These are phyloP conservation scores for Rugalucina vietnamica DNA, from an alignment of 2,888 invertebrate species.

Conservation along the genomic window DNA sequence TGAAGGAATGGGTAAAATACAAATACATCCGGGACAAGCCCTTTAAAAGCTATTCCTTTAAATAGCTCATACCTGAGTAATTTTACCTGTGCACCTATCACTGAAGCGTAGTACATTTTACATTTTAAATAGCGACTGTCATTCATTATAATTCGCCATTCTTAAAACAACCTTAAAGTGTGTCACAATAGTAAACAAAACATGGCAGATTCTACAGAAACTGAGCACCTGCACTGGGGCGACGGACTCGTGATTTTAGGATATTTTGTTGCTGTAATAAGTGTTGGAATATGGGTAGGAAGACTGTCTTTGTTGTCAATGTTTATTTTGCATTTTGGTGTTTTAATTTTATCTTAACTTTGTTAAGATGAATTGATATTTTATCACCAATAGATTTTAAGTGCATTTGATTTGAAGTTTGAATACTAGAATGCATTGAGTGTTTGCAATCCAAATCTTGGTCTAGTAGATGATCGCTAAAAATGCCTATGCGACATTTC, in stretches of 20 bases:
- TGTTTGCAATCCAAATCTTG: too few species aligned
- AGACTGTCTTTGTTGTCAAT: too few species aligned
- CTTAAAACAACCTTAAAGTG: background rate
- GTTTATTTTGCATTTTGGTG: too few species aligned
- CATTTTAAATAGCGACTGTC: background rate
- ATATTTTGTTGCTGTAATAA: slow-evolving; percentile 69
- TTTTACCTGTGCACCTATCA: background rate
- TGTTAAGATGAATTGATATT: too few species aligned
- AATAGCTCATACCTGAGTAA: background rate
- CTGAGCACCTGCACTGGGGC: slow-evolving; percentile 63
- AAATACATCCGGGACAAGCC: background rate
- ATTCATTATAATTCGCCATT: background rate
- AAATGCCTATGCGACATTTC: too few species aligned
- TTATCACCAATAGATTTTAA: too few species aligned
- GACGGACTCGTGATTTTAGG: slow-evolving; percentile 70
- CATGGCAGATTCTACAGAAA: slow-evolving; percentile 2
- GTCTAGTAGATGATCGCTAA: too few species aligned
- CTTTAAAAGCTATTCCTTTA: too few species aligned
- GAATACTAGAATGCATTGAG: too few species aligned
- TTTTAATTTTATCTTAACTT: too few species aligned
- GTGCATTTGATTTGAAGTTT: too few species aligned
- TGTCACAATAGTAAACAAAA: background rate
- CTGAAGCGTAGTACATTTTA: background rate
- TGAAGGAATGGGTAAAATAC: too few species aligned
- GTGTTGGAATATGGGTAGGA: slow-evolving; percentile 70